Base-by-base conservation (phyloP, 1,140 invertebrate genomes). In the Phymorhynchus buccinoides region DNA sequence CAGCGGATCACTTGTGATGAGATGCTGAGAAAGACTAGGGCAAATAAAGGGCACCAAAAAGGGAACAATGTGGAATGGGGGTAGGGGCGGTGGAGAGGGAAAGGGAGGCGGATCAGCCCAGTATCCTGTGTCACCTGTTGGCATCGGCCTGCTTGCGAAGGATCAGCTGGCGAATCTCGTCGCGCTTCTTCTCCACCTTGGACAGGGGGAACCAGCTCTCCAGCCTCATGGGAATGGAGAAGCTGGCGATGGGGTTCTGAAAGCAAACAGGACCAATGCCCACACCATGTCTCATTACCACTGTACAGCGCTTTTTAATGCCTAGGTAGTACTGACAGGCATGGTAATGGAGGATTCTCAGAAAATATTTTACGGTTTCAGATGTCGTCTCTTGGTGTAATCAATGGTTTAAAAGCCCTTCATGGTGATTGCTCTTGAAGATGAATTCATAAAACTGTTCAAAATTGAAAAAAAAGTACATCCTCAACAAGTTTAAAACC, bases 161-260 rank as follows among this genome's bases (percentile, higher is more conserved):
- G 44, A 94, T 93, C 12, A 94, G 88, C 14, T 92, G 88, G 56
- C 90, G 90, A 22, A 94, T 91, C 68, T 93, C 90, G 52, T 91
- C 87, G 27, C 94, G 87, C 85, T 94, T 94, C 35, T 88, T 89
- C 35, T 88, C 87, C 56, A 94, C 91, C 77, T 89, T 87, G 79
- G 91, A 88, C 39, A 91, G 91, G 35, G 90, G 87, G 84, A 94
- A 94, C 94, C 94, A 94, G 12, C 88, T 81, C 37, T 93, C 86
- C 56, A 90, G 87, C 42, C 90, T 92, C 85, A 94, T 92, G 7
- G 94, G 94, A 85, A 93, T 90, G 39, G 87, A 88, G 86, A 92
- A 94, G 83, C 93, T 91, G 66, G 89, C 91, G 30, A 94, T 90
- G 32, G 93, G 93, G 81, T 92, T 90, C 94, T 94, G 89, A 78